Conservation (phyloP, 2,797 vertebrate species). For the Picus viridis region DNA sequence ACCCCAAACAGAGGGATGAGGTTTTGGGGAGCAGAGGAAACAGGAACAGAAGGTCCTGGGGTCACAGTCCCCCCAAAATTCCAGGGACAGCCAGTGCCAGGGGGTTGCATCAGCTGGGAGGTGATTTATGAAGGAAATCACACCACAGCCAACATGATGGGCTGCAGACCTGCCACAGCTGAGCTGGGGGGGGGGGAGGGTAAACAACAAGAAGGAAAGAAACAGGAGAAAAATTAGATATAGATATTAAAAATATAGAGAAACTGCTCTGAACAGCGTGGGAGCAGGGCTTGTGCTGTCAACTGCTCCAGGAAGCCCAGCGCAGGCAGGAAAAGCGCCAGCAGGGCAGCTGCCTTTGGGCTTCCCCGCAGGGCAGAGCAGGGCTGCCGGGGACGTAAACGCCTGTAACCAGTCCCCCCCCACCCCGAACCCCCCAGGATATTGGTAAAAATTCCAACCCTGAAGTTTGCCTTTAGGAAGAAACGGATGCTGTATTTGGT, state of each 20-base stretch:
- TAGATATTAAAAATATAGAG: fast-evolving
- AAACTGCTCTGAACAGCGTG: fast-evolving
- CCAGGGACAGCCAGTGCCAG: fast-evolving
- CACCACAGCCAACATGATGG: fast-evolving
- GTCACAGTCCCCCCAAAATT: background rate
- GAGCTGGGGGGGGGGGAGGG: background rate
- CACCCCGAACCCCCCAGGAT: fast-evolving
- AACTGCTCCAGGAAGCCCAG: fast-evolving
- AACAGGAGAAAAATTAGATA: background rate
- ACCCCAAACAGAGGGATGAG: background rate
- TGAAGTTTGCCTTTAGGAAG: background rate
- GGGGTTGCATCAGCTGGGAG: no score
- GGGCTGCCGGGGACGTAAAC: fast-evolving
- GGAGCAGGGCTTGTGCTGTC: fast-evolving
- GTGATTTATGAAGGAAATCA: background rate
- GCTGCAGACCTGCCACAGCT: background rate
- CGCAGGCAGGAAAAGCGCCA: fast-evolving
- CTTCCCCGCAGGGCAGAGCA: background rate
- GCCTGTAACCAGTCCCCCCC: background rate
- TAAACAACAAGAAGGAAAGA: background rate
- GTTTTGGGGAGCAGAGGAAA: background rate
- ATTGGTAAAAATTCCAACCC: background rate
- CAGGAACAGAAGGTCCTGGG: background rate
- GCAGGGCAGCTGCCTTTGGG: fast-evolving
- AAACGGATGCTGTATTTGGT: background rate